Percentiles rank a stretch among this genome's conserved stretches.
These are phyloP conservation scores for Clytia hemisphaerica DNA, from an alignment of 30 jellyfish, hydroid and myxozoan genomes.

Conservation along the genomic window DNA sequence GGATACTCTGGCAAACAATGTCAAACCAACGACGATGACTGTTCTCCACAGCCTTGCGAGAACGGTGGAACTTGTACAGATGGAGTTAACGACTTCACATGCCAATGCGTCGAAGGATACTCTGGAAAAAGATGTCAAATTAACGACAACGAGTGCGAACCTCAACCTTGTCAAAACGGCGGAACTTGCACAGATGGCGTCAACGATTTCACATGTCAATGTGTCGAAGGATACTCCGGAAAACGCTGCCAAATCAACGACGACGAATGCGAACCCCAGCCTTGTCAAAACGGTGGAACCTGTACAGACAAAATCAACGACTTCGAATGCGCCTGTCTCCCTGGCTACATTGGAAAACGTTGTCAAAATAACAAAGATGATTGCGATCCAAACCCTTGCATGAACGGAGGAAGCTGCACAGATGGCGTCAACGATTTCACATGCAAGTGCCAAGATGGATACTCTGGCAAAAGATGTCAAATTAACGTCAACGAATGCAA, in stretches of 20 bases:
- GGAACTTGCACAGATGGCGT: slow-evolving; percentile 50
- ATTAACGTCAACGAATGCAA: slow-evolving; percentile 59
- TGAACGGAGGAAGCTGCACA: slow-evolving; percentile 16
- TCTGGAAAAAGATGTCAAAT: slow-evolving; percentile 65
- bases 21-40: slow-evolving; percentile 56
- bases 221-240: slow-evolving; percentile 45
- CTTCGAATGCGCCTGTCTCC: slow-evolving; percentile 53
- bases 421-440: slow-evolving; percentile 10
- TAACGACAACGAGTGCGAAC: slow-evolving; percentile 59
- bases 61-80: slow-evolving; percentile 59
- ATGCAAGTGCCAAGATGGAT: slow-evolving; percentile 72
- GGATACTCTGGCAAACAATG: slow-evolving; percentile 47
- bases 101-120: slow-evolving; percentile 50
- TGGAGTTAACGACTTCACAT: slow-evolving; percentile 45
- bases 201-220: slow-evolving; percentile 31
- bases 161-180: slow-evolving; percentile 58
- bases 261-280: slow-evolving; percentile 62
- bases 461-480: slow-evolving; percentile 57
- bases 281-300: slow-evolving; percentile 76
- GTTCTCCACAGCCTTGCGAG: slow-evolving; percentile 55
- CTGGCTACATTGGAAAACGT: slow-evolving; percentile 45
- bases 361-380: slow-evolving; percentile 31
- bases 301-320: slow-evolving; percentile 56
- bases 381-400: slow-evolving; percentile 13
- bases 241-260: slow-evolving; percentile 31